phyloP scores from a whole-genome alignment of 2,888 invertebrate species.

The Thecophora atra region DNA sequence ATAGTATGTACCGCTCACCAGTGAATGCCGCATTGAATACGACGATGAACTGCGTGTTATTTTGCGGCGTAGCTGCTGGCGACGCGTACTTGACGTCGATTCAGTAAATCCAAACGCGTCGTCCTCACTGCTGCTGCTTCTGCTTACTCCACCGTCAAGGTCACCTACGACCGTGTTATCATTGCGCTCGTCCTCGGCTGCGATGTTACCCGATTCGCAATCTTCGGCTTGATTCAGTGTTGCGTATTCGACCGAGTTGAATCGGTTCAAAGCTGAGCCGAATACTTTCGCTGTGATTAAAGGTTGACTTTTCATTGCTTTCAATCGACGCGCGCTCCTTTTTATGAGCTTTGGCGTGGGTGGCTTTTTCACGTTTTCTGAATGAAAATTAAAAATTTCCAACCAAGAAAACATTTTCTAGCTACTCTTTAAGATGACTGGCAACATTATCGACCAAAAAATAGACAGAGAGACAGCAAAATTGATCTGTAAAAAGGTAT shows the following conservation, averaged over 20 bases:
- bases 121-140: slow-evolving; percentile 54
- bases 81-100: slow-evolving; percentile 41
- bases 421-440: background rate
- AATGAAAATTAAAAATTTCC: slow-evolving; percentile 40
- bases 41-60: slow-evolving; percentile 42
- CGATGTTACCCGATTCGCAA: slow-evolving; percentile 48
- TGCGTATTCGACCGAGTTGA: slow-evolving; percentile 44
- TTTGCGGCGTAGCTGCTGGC: slow-evolving; percentile 47
- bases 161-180: background rate
- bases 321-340: background rate
- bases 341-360: too few relatives aligned
- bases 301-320: slow-evolving; percentile 28
- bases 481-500: too few relatives aligned
- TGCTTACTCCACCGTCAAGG: slow-evolving; percentile 36
- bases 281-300: slow-evolving; percentile 16
- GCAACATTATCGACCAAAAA: background rate
- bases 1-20: slow-evolving; percentile 41
- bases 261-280: slow-evolving; percentile 34
- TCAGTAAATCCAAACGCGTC: slow-evolving; percentile 49
- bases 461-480: background rate
- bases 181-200: slow-evolving; percentile 9
- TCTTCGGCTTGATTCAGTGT: slow-evolving; percentile 54
- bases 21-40: slow-evolving; percentile 45
- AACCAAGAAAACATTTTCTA: slow-evolving; percentile 42
- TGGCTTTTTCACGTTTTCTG: slow-evolving; percentile 12